Percentiles rank a stretch among this genome's conserved stretches.
phyloP scores from a whole-genome alignment of 2,888 invertebrate genomes.

The Agrochola litura region DNA sequence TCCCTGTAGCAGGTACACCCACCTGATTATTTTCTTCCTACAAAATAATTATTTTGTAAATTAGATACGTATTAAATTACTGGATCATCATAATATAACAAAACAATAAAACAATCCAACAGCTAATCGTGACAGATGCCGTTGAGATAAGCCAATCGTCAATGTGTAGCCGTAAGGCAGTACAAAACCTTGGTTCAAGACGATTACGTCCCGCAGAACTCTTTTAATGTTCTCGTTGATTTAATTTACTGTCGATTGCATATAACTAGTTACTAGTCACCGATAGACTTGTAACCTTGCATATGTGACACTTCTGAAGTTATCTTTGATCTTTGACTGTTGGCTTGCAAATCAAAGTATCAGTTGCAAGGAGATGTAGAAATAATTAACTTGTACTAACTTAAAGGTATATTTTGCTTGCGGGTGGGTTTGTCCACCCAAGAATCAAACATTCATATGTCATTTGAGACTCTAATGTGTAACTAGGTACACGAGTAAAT shows the following conservation, averaged over 20 bases:
- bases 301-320: constrained; percentile 35
- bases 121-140: constrained; percentile 12
- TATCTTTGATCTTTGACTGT: constrained; percentile 43
- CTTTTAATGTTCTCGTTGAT: constrained; percentile 41
- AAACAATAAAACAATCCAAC: background rate
- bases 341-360: constrained; percentile 22
- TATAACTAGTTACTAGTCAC: constrained; percentile 17
- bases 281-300: constrained; percentile 36
- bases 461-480: background rate
- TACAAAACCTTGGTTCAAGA: constrained; percentile 42
- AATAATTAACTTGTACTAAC: background rate
- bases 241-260: constrained; percentile 19
- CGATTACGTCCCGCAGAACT: constrained; percentile 25
- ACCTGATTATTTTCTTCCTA: background rate
- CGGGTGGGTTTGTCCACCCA: background rate
- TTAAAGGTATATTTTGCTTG: background rate
- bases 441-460: background rate
- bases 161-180: constrained; percentile 38
- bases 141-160: constrained; percentile 29
- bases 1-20: no score
- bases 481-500: background rate
- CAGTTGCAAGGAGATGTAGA: constrained; percentile 3
- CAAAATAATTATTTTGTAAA: background rate
- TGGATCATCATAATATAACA: background rate
- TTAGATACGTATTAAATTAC: background rate